Evolutionary conservation across 2,888 invertebrate species (phyloP).

Genomic region (Drosophila sordidula): DNA sequence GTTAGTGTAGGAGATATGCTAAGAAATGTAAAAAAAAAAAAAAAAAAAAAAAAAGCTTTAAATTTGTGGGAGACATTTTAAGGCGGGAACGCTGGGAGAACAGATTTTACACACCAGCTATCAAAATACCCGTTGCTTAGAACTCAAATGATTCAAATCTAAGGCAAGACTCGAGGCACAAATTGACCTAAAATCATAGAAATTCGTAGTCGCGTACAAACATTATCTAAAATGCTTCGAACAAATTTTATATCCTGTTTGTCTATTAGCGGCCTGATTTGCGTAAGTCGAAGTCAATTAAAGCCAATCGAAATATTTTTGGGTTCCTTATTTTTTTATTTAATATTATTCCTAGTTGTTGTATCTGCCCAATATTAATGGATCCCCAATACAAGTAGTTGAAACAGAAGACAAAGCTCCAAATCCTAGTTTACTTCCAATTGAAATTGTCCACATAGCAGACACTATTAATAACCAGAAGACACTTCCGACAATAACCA

Average conservation of each 20-base stretch:
- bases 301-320: too few species aligned
- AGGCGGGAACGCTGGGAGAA: too few species aligned
- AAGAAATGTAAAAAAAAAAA: too few species aligned
- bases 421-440: too few species aligned
- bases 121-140: neutral
- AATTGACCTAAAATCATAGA: neutral
- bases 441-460: too few species aligned
- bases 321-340: neutral
- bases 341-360: neutral
- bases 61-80: too few species aligned
- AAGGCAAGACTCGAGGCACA: neutral
- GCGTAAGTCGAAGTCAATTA: neutral
- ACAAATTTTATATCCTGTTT: neutral
- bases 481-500: too few species aligned
- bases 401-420: too few species aligned
- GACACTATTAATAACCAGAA: too few species aligned
- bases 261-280: neutral
- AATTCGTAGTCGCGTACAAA: neutral
- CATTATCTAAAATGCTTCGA: neutral
- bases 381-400: neutral
- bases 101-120: too few species aligned
- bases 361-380: neutral
- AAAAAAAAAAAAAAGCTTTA: too few species aligned
- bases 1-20: too few species aligned
- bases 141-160: neutral